Evolutionary conservation across 2,797 vertebrate species (phyloP), one percentile per base, ranked within the genome.

Genomic region (Gephyroberyx darwinii): DNA sequence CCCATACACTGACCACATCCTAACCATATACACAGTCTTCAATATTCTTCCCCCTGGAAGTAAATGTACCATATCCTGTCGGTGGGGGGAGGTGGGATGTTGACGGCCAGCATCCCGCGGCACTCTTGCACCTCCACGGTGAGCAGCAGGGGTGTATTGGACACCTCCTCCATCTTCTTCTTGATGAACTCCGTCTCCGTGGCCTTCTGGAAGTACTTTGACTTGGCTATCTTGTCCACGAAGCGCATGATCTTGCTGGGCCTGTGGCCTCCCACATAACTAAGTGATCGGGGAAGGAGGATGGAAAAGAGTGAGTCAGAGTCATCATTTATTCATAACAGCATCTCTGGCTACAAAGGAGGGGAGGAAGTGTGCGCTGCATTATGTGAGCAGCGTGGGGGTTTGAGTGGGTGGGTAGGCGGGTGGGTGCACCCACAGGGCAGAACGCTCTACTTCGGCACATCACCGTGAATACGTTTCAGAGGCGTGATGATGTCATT

Each of bases 181-280:
- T 98, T 99, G 75, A 99, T 99, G 80, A 99, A 99, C 83, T 99
- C 98, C 0, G 97, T 99, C 92, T 99, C 98, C 0, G 98, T 98
- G 83, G 98, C 98, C 89, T 97, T 99, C 92, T 99, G 98, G 81
- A 99, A 99, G 88, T 99, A 99, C 88, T 98, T 98, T 6, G 98
- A 99, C 90, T 99, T 99, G 7, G 98, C 96, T 69, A 99, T 99
- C 94, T 99, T 99, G 93, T 99, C 97, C 88, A 99, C 97, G 83
- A 99, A 96, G 83, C 98, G 95, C 96, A 99, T 98, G 86, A 99
- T 98, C 92, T 99, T 99, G 92, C 97, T 98, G 71, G 97, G 96
- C 80, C 96, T 93, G 90, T 98, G 94, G 85, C 96, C 97, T 91
- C 95, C 96, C 0, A 96, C 90, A 9, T 95, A 98, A 77, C 97